phyloP scores from a whole-genome alignment of 1,140 invertebrate genomes.

The Euglossa dilemma region DNA sequence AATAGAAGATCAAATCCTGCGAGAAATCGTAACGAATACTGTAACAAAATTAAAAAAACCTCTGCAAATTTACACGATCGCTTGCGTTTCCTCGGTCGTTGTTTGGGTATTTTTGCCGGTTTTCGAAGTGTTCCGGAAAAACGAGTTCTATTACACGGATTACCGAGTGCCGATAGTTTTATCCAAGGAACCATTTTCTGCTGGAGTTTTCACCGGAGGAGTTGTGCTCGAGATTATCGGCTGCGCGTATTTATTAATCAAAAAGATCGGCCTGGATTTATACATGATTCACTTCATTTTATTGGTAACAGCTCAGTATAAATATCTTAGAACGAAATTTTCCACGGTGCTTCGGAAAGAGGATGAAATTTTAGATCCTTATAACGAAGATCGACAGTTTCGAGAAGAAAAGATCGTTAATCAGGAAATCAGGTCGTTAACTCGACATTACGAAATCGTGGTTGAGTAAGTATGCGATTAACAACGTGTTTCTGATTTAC shows the following conservation, averaged over 20 bases:
- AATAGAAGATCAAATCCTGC: background rate
- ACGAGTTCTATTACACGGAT: constrained; percentile 50
- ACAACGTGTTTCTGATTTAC: no score
- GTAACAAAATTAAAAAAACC: constrained; percentile 24
- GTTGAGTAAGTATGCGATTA: no score
- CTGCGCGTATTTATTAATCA: background rate
- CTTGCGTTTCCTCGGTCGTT: background rate
- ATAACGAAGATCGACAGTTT: no score
- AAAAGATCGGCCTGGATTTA: constrained; percentile 59
- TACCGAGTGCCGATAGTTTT: constrained; percentile 50
- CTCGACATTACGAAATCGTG: no score
- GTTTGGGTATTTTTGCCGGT: constrained; percentile 35
- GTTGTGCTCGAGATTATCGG: constrained; percentile 37
- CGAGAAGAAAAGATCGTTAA: no score
- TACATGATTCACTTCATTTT: constrained; percentile 64
- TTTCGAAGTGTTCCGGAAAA: background rate
- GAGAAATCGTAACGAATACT: background rate
- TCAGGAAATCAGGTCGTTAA: no score
- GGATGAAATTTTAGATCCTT: rapidly evolving
- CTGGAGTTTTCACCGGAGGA: background rate
- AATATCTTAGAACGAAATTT: constrained; percentile 46
- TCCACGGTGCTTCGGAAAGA: background rate
- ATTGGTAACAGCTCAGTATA: constrained; percentile 60
- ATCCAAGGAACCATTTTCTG: constrained; percentile 45
- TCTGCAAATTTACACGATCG: constrained; percentile 39